phyloP scores from a whole-genome alignment of 2,113 vertebrate genomes.

The Chionomys nivalis region DNA sequence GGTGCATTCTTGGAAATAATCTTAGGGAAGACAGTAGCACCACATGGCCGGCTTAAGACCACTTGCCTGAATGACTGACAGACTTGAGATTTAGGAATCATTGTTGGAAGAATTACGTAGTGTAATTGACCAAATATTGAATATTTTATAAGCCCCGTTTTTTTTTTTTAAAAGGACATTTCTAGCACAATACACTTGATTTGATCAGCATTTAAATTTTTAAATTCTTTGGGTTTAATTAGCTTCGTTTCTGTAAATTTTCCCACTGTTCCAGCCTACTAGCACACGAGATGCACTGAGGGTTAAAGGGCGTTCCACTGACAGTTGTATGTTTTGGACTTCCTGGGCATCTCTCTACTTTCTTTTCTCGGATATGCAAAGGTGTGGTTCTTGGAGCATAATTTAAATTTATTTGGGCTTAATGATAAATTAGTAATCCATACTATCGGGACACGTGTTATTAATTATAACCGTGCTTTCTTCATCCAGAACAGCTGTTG shows the following conservation, averaged over 20 bases:
- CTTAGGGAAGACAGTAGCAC: slow-evolving; percentile 54
- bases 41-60: slow-evolving; percentile 66
- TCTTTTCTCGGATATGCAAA: slow-evolving; percentile 65
- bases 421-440: slow-evolving; percentile 89
- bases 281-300: background rate
- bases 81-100: slow-evolving; percentile 69
- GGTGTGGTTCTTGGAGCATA: slow-evolving; percentile 82
- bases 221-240: slow-evolving; percentile 78
- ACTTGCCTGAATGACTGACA: slow-evolving; percentile 66
- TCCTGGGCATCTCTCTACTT: slow-evolving; percentile 54
- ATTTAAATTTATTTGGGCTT: slow-evolving; percentile 85
- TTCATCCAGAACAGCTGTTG: slow-evolving; percentile 85
- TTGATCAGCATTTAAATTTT: slow-evolving; percentile 68
- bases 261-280: slow-evolving; percentile 77
- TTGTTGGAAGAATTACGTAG: slow-evolving; percentile 69
- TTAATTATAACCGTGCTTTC: slow-evolving; percentile 86
- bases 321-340: slow-evolving; percentile 64
- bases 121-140: slow-evolving; percentile 77
- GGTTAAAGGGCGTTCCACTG: slow-evolving; percentile 19
- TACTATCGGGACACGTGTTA: slow-evolving; percentile 88
- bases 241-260: slow-evolving; percentile 78
- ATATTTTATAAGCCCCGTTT: slow-evolving; percentile 77
- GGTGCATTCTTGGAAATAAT: slow-evolving; percentile 69
- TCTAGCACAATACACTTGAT: slow-evolving; percentile 59
- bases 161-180: slow-evolving; percentile 60